Conservation (phyloP, 2,888 invertebrate species). For the Clunio marinus region DNA sequence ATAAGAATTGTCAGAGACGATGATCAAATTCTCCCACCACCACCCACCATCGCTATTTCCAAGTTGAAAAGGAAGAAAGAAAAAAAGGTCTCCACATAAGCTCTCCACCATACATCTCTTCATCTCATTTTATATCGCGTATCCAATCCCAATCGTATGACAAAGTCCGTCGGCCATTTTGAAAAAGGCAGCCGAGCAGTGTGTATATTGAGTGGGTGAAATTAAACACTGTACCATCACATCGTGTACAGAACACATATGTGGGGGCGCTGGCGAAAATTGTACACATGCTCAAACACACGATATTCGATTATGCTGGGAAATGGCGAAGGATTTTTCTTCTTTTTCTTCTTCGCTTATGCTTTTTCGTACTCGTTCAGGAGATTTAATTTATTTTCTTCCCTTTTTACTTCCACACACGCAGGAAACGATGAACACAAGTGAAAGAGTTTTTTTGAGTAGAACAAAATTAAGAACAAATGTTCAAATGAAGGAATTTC, state of each 20-base stretch:
- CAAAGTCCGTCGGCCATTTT: conserved; percentile 38
- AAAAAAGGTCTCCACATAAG: not conserved
- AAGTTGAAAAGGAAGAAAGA: not conserved
- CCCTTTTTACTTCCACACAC: not conserved
- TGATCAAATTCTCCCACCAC: not conserved
- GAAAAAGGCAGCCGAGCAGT: conserved; percentile 5
- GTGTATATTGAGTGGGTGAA: conserved; percentile 36
- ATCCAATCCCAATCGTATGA: conserved; percentile 38
- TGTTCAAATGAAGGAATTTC: no score
- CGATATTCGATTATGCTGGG: conserved; percentile 30
- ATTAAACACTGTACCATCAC: conserved; percentile 24
- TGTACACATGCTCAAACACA: conserved; percentile 36
- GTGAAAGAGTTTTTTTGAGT: conserved; percentile 1
- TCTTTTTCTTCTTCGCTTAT: not conserved
- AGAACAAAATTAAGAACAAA: not conserved
- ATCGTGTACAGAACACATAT: not conserved
- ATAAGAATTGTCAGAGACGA: conserved; percentile 10
- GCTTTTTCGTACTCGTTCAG: not conserved
- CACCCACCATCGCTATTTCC: not conserved
- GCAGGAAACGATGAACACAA: not conserved
- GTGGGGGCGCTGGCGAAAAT: conserved; percentile 35
- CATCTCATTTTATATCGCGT: conserved; percentile 20
- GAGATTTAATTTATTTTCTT: conserved; percentile 7
- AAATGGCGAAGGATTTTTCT: conserved; percentile 28
- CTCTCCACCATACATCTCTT: not conserved